These are phyloP conservation scores for Tiliacea aurago DNA, from an alignment of 2,888 invertebrate species.

Conservation along the genomic window DNA sequence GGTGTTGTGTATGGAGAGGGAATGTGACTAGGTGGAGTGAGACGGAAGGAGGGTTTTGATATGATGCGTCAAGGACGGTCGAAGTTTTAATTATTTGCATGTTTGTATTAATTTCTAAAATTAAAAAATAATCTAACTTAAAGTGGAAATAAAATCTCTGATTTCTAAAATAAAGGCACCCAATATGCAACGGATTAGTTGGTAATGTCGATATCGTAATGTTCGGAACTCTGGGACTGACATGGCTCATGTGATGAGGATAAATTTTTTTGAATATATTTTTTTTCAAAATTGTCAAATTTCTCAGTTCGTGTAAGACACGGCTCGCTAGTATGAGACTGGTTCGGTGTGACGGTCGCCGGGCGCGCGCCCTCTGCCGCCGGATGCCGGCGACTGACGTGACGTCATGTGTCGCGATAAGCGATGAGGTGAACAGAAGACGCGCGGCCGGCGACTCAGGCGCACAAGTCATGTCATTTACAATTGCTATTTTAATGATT, in stretches of 20 bases:
- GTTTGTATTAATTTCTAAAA: slow-evolving; percentile 46
- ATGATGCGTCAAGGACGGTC: slow-evolving; percentile 54
- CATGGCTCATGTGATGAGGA: slow-evolving; percentile 88
- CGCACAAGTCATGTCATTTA: slow-evolving; percentile 63
- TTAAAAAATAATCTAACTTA: slow-evolving; percentile 23
- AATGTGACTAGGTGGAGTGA: slow-evolving; percentile 60
- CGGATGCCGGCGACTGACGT: background rate
- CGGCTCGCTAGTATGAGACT: slow-evolving; percentile 85
- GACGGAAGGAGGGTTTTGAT: slow-evolving; percentile 54
- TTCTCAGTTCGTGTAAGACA: slow-evolving; percentile 87
- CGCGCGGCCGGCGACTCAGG: slow-evolving; percentile 52
- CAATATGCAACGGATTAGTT: slow-evolving; percentile 79
- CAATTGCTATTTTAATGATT: slow-evolving; percentile 29
- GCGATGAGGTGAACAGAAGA: background rate
- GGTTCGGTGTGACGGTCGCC: slow-evolving; percentile 75
- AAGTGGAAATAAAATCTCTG: slow-evolving; percentile 32
- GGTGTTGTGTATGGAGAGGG: slow-evolving; percentile 88
- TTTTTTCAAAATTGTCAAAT: slow-evolving; percentile 69
- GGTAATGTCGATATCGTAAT: slow-evolving; percentile 81
- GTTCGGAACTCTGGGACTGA: slow-evolving; percentile 85
- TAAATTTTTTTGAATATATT: slow-evolving; percentile 78
- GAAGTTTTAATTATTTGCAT: slow-evolving; percentile 48
- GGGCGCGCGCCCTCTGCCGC: slow-evolving; percentile 35
- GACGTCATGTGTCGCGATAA: background rate
- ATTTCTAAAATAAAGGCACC: slow-evolving; percentile 66